A percentile compares a stretch with the other conserved stretches of the same genome.
These are phyloP conservation scores for Melanophora roralis DNA, from an alignment of 2,888 invertebrate species.

Conservation along the genomic window DNA sequence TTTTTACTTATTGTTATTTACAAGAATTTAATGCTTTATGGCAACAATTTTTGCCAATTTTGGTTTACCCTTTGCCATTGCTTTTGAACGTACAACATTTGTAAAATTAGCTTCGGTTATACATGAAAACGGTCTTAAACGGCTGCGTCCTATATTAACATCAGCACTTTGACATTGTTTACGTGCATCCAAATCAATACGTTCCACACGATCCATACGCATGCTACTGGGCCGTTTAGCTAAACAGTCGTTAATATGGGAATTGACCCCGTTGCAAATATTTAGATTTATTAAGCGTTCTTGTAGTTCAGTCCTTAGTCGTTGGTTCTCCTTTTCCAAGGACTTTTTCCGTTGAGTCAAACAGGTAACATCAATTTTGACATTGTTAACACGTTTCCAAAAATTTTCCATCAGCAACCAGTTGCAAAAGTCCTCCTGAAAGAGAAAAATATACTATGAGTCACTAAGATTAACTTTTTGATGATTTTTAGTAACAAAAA, in stretches of 20 bases:
- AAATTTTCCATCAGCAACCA: slow-evolving; percentile 84
- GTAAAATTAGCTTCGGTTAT: slow-evolving; percentile 80
- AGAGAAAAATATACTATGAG: neutral
- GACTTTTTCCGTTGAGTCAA: slow-evolving; percentile 75
- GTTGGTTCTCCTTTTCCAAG: slow-evolving; percentile 81
- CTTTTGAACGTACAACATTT: slow-evolving; percentile 78
- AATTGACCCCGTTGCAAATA: slow-evolving; percentile 74
- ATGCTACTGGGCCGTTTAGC: slow-evolving; percentile 75
- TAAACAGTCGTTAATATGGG: slow-evolving; percentile 72
- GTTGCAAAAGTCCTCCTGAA: slow-evolving; percentile 78
- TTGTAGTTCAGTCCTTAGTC: slow-evolving; percentile 81
- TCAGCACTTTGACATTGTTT: slow-evolving; percentile 66
- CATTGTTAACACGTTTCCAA: slow-evolving; percentile 81
- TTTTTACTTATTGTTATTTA: slow-evolving; percentile 24
- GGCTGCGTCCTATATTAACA: slow-evolving; percentile 60
- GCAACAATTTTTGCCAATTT: slow-evolving; percentile 68
- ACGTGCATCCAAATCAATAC: slow-evolving; percentile 68
- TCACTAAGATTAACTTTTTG: neutral
- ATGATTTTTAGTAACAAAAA: no score
- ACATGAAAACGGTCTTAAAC: slow-evolving; percentile 39
- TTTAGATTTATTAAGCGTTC: slow-evolving; percentile 81
- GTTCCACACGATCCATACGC: slow-evolving; percentile 73
- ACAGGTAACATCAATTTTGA: slow-evolving; percentile 79
- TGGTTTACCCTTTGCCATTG: slow-evolving; percentile 66
- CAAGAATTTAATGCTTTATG: slow-evolving; percentile 55